Base-by-base conservation (phyloP, 2,113 vertebrate species). In the Eulacestoma nigropectus region DNA sequence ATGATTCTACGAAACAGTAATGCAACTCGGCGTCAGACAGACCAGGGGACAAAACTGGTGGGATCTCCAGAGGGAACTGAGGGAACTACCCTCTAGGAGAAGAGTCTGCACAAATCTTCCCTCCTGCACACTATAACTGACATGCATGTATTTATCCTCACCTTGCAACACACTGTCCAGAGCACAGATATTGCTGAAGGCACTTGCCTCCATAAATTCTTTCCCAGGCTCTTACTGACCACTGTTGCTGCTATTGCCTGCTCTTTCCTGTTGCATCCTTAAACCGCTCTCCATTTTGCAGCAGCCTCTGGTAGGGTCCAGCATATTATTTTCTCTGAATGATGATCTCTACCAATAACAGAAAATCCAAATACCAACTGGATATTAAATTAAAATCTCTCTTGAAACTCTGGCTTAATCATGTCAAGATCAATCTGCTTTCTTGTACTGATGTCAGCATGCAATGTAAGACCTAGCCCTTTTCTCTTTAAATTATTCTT, bases 51-150 rank as follows among this genome's bases (percentile, higher is more conserved):
- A 84, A 93, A 90, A 57, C 14, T 10, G 10, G 5, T 49, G n/a
- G 6, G 74, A 96, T 91, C 74, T 97, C 52, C 64, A 88, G 56
- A 89, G 53, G 64, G 65, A 83, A 56, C 49, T 62, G 89, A 75
- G 73, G 30, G 11, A 95, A 39, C 21, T 17, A 81, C 16, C 4
- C 25, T 83, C 79, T 92, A 87, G 22, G 35, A 79, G n/a, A 78
- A 27, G 77, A 74, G 41, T 78, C 72, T 89, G 75, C 44, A 65
- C 44, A 94, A 93, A 87, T 94, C 57, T 91, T 97, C 25, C 37
- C 35, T 80, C 79, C 27, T 76, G 33, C 27, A 49, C 20, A 19
- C 22, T 33, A 22, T n/a, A 68, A 33, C 9, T 46, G 25, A 12
- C 21, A 11, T 57, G 21, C 5, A 62, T 17, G 9, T 68, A 26